Evolutionary conservation across 2,113 vertebrate species (phyloP).

Genomic region (Lutjanus erythropterus): DNA sequence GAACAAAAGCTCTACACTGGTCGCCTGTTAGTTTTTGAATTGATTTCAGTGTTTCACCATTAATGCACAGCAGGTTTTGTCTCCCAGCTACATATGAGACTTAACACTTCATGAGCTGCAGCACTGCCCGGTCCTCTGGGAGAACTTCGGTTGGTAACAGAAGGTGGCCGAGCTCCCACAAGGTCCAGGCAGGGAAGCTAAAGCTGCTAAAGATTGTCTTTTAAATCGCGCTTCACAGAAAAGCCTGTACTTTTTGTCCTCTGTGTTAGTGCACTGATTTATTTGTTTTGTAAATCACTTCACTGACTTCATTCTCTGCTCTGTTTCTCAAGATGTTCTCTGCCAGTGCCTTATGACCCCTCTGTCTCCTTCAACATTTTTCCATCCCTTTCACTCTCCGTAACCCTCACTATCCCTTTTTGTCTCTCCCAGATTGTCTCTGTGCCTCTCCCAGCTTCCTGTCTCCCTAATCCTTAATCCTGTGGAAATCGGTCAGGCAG

Average conservation of each 20-base stretch:
- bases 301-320: slow-evolving; percentile 6
- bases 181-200: not conserved
- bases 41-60: slow-evolving; percentile 39
- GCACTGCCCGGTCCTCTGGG: slow-evolving; percentile 7
- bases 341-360: slow-evolving; percentile 46
- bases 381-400: slow-evolving; percentile 58
- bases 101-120: slow-evolving; percentile 38
- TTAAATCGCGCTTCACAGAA: slow-evolving; percentile 3
- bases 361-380: slow-evolving; percentile 43
- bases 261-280: not conserved
- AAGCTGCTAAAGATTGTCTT: slow-evolving; percentile 17
- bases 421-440: slow-evolving; percentile 75
- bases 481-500: slow-evolving; percentile 86
- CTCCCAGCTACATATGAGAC: slow-evolving; percentile 27
- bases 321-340: slow-evolving; percentile 36
- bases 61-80: slow-evolving; percentile 39
- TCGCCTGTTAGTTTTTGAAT: slow-evolving; percentile 18
- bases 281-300: slow-evolving; percentile 13
- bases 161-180: not conserved
- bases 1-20: slow-evolving; percentile 8
- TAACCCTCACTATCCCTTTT: slow-evolving; percentile 58
- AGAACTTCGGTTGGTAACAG: slow-evolving; percentile 7
- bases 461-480: slow-evolving; percentile 87
- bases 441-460: slow-evolving; percentile 82
- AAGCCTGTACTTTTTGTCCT: slow-evolving; percentile 1